Base-by-base conservation (phyloP, 1,140 invertebrate species). In the Daktulosphaira vitifoliae region DNA sequence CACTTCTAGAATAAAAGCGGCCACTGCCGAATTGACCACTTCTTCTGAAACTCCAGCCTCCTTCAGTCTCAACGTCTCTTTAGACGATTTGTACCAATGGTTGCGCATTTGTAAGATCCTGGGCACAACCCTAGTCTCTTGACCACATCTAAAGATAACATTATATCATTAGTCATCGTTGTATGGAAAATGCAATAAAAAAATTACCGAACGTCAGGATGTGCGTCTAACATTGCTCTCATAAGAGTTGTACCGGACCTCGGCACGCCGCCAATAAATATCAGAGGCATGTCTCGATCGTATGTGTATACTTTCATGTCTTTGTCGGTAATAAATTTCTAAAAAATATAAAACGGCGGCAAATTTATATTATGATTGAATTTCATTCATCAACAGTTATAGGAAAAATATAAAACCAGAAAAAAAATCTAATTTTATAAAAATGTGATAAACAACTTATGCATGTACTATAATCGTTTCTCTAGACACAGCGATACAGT, bases 201-300 rank as follows among this genome's bases (percentile, higher is more conserved):
- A 64, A 67, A 74, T 77, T 76, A 87, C 85, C 88, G 84, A 70
- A 98, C 89, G 74, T 92, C 87, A n/a, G 92, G 92, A 82, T 99
- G 96, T 44, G 96, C 95, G 78, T 99, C 96, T 54, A 99, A 78
- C 90, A 99, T 96, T 67, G 94, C 96, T 73, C 96, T 81, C 85
- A 96, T 93, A 59, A 98, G 81, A 38, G 96, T 99, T 2, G 95
- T 98, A 18, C 96, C 96, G 50, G 92, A 96, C 68, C 95, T 82
- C 25, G 95, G 95, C 72, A 98, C 92, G 52, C 95, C 95, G 23
- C 95, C 95, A 74, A 98, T 95, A 77, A 97, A 98, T 72, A 98
- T 95, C 65, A 97, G 79, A 68, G 92, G 92, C 84, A 93, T 91
- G 68, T 89, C 82, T 70, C 89, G 80, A 72, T 90, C 84, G 73